Base-by-base conservation (phyloP, 2,888 invertebrate species). In the Sesia bembeciformis region DNA sequence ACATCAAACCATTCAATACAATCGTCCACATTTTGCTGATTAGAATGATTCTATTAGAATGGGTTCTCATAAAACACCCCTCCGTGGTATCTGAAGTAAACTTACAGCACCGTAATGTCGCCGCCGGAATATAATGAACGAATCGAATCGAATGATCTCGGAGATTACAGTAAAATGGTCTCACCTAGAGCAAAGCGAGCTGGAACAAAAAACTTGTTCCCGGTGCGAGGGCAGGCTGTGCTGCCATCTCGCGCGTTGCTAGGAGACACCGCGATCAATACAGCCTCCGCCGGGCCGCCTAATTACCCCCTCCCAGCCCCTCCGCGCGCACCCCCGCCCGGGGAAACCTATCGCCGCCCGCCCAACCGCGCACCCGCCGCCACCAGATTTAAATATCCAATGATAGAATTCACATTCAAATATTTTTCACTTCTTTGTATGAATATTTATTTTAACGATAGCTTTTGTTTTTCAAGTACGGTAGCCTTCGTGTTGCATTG, bases 231-330 rank as follows among this genome's bases (percentile, higher is more conserved):
- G 78, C 72, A 70, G 77, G 78, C 76, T 72, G 78, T 77, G 79
- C 81, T 80, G 85, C 84, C 85, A 84, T 87, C 87, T 84, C 86
- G 68, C 78, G 76, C 82, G 88, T 88, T 87, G 88, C 88, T 86
- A 84, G 84, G 89, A 80, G 74, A 89, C 88, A 80, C 74, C 59
- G 70, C 78, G 88, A 88, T 88, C 88, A 81, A 88, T 88, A 85
- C 88, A 88, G 88, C 88, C 88, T 87, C 88, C 87, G 84, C 86
- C 87, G 83, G 88, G 86, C 81, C 83, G 81, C 88, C 86, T 88
- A 88, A 89, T 89, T 89, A 86, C 84, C 81, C 73, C 70, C 53
- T 38, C 51, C 58, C 54, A 55, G 59, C 61, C 59, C 7, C 49
- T 66, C 64, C 58, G 65, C 57, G 58, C 66, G 60, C 65, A 55